Evolutionary conservation across 2,797 vertebrate genomes (phyloP).

Genomic region (Aplochiton taeniatus): DNA sequence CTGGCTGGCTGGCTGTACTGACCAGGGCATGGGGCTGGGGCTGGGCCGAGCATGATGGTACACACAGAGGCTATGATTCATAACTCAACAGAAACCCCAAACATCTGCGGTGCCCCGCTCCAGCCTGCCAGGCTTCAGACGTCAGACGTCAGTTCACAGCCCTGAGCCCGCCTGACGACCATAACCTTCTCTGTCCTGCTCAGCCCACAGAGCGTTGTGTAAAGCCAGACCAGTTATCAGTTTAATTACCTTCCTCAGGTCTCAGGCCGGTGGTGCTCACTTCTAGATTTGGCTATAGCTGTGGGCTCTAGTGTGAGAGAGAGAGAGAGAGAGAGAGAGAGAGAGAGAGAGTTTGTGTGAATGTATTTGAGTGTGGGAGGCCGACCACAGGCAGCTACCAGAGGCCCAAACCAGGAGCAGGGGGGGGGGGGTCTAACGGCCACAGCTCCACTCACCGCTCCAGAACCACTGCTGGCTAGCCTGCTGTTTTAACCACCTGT

Average conservation of each 20-base stretch:
- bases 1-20: background rate
- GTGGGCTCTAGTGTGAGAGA: conserved; percentile 3
- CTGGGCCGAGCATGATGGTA: conserved; percentile 18
- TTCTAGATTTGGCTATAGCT: conserved; percentile 55
- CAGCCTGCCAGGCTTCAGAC: too few relatives aligned
- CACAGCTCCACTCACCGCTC: too few relatives aligned
- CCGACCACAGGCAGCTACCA: conserved; percentile 45
- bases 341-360: too few relatives aligned
- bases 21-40: conserved; percentile 37
- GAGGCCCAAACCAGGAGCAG: conserved; percentile 17
- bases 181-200: too few relatives aligned
- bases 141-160: too few relatives aligned
- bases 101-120: too few relatives aligned
- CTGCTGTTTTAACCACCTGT: conserved; percentile 43
- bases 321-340: too few relatives aligned
- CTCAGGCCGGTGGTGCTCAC: conserved; percentile 30
- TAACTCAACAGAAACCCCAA: background rate
- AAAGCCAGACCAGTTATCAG: conserved; percentile 27
- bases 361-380: conserved; percentile 31
- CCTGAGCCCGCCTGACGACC: too few relatives aligned
- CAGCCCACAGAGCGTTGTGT: too few relatives aligned
- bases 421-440: conserved; percentile 14
- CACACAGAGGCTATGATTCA: conserved; percentile 42
- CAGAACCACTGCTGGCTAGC: conserved; percentile 8
- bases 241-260: conserved; percentile 44